phyloP scores from a whole-genome alignment of 2,797 vertebrate species.

The Iguana delicatissima region DNA sequence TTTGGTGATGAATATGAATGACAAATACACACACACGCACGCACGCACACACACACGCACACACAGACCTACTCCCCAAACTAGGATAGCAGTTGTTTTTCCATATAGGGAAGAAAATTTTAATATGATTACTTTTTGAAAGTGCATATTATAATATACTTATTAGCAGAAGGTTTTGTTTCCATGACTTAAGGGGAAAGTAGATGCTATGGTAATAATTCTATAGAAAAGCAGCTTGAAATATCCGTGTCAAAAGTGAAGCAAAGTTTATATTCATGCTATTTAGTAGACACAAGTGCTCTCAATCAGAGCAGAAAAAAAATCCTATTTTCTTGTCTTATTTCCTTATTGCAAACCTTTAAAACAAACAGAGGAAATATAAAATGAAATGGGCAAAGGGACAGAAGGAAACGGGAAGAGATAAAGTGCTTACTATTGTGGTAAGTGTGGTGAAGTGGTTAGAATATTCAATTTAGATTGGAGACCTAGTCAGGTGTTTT shows the following conservation, averaged over 20 bases:
- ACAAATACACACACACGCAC: background rate
- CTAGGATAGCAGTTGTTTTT: background rate
- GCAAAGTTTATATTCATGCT: background rate
- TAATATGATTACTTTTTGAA: background rate
- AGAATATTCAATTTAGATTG: background rate
- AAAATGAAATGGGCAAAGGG: conserved; percentile 6
- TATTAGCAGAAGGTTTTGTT: background rate
- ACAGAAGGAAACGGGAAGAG: background rate
- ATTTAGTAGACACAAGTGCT: background rate
- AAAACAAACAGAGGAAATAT: background rate
- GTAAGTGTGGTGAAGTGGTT: background rate
- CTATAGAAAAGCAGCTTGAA: conserved; percentile 5
- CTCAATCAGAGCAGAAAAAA: background rate
- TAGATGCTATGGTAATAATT: background rate
- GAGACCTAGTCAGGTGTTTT: too few species aligned
- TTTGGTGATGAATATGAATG: background rate
- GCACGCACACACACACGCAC: background rate
- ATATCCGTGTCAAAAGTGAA: background rate
- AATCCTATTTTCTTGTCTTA: background rate
- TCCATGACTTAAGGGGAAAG: conserved; percentile 2
- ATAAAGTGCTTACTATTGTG: background rate
- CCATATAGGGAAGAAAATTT: background rate
- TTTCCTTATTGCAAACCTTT: background rate
- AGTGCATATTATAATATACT: background rate
- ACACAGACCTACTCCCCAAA: background rate